phyloP scores from a whole-genome alignment of 2,888 invertebrate species.

The Pelosia muscerda region DNA sequence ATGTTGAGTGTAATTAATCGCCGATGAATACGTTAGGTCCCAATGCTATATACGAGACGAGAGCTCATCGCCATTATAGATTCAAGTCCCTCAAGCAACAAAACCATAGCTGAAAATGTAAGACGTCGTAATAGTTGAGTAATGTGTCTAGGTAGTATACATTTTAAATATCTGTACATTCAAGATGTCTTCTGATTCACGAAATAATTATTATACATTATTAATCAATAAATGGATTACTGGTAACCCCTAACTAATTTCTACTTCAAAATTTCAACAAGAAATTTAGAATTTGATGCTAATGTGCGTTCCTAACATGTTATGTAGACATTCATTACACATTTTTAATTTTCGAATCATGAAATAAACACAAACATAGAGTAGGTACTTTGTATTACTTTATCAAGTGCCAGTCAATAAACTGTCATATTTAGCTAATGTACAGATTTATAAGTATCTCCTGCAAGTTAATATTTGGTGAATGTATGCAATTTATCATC shows the following conservation, averaged over 20 bases:
- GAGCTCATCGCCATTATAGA: constrained; percentile 17
- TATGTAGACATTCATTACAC: background rate
- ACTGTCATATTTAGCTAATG: background rate
- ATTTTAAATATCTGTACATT: background rate
- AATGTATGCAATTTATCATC: background rate
- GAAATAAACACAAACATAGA: background rate
- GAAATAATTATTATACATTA: background rate
- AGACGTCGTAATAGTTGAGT: background rate
- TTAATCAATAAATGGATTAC: background rate
- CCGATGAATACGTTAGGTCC: constrained; percentile 29
- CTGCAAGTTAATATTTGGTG: background rate
- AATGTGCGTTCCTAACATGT: background rate
- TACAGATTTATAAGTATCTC: background rate
- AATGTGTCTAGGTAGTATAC: background rate
- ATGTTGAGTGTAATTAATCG: constrained; percentile 11
- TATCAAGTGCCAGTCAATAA: background rate
- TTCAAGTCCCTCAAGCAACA: constrained; percentile 13
- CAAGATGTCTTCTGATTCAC: background rate
- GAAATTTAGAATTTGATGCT: background rate
- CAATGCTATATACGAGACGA: constrained; percentile 19
- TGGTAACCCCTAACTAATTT: background rate
- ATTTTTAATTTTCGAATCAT: background rate
- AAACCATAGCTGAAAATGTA: constrained; percentile 13
- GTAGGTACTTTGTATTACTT: background rate
- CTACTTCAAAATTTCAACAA: background rate